phyloP scores from a whole-genome alignment of 2,888 invertebrate species.

The Campopleginae sp. region DNA sequence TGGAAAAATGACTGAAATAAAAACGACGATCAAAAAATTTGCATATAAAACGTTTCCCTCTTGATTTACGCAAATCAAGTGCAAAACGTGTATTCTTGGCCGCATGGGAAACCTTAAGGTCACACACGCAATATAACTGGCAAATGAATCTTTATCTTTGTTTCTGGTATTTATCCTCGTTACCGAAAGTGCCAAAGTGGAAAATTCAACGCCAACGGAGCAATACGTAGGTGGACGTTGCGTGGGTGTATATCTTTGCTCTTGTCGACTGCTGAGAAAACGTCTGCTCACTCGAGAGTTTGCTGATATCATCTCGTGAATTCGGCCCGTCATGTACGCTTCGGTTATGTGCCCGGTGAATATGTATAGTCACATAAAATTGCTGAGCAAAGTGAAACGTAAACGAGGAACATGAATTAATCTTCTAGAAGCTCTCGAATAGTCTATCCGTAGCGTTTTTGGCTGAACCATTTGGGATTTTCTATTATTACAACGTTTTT shows the following conservation, averaged over 20 bases:
- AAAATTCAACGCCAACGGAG: slow-evolving; percentile 48
- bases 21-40: not conserved
- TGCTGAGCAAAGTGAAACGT: slow-evolving; percentile 3
- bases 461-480: not conserved
- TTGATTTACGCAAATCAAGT: slow-evolving; percentile 10
- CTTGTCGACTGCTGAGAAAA: slow-evolving; percentile 42
- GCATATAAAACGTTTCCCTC: not conserved
- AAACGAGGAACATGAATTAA: slow-evolving; percentile 23
- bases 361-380: slow-evolving; percentile 21
- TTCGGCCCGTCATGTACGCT: slow-evolving; percentile 20
- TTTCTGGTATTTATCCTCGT: slow-evolving; percentile 27
- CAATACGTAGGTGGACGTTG: slow-evolving; percentile 49
- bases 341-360: not conserved
- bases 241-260: slow-evolving; percentile 51
- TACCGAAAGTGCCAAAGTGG: slow-evolving; percentile 55
- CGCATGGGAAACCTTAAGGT: not conserved
- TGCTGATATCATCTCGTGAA: slow-evolving; percentile 60
- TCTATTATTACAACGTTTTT: not conserved
- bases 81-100: not conserved
- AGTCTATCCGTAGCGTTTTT: not conserved
- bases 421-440: not conserved
- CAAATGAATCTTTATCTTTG: slow-evolving; percentile 19
- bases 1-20: not conserved
- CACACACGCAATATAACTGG: not conserved
- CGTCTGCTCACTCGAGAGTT: slow-evolving; percentile 25